A percentile compares a stretch with the other conserved stretches of the same genome.
These are phyloP conservation scores for Scaptomyza pallida DNA, from an alignment of 1,140 invertebrate genomes.

Conservation along the genomic window DNA sequence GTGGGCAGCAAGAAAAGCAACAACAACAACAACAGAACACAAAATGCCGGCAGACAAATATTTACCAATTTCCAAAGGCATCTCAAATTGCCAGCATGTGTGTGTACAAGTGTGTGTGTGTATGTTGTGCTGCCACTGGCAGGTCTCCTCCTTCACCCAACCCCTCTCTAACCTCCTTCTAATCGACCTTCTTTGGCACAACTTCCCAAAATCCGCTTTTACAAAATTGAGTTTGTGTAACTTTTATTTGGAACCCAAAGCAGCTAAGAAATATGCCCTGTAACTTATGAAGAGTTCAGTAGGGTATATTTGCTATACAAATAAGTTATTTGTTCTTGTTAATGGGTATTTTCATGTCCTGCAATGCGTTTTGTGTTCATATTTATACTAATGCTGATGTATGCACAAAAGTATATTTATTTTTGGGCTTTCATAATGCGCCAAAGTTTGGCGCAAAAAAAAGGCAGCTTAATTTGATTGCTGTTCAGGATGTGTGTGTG, in stretches of 20 bases:
- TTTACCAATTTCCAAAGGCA: constrained; percentile 35
- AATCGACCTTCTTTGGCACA: not conserved
- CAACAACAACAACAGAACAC: not conserved
- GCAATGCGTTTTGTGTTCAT: no score
- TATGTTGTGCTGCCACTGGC: constrained; percentile 10
- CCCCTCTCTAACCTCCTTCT: not conserved
- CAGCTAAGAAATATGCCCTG: no score
- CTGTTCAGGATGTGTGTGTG: constrained; percentile 6
- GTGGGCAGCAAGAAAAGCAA: constrained; percentile 10
- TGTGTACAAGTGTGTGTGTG: constrained; percentile 2
- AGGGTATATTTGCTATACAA: no score
- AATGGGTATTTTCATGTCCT: no score
- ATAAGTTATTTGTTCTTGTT: no score
- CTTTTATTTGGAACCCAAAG: constrained; percentile 41
- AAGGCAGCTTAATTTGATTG: constrained; percentile 48
- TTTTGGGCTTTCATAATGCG: constrained; percentile 4
- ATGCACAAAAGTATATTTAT: no score
- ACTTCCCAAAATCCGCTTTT: constrained; percentile 34
- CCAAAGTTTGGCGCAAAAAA: constrained; percentile 29
- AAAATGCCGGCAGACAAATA: constrained; percentile 34
- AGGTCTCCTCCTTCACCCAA: no score
- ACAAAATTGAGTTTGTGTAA: constrained; percentile 71
- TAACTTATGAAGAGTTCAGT: no score
- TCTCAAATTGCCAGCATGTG: constrained; percentile 17
- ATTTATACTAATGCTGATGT: no score